A percentile compares a stretch with the other conserved stretches of the same genome.
These are phyloP conservation scores for Salpingus planirostris DNA, from an alignment of 2,888 invertebrate genomes.

Conservation along the genomic window DNA sequence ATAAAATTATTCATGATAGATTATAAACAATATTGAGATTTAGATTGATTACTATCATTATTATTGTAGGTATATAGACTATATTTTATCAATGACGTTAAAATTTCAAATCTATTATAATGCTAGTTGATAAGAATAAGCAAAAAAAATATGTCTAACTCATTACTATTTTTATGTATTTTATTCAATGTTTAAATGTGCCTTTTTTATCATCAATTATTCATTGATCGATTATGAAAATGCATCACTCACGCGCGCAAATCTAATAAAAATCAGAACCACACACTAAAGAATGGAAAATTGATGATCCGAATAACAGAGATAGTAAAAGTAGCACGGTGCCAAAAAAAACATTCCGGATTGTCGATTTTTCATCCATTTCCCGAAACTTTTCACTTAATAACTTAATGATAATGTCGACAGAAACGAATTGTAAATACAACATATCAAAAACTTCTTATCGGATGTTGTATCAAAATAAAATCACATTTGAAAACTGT, in stretches of 20 bases:
- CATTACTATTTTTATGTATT: slow-evolving; percentile 3
- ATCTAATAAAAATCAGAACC: slow-evolving; percentile 3
- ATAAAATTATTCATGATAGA: too few relatives aligned
- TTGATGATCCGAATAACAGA: too few relatives aligned
- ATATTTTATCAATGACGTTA: slow-evolving; percentile 3
- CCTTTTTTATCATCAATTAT: too few relatives aligned
- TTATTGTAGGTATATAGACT: background rate
- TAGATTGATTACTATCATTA: too few relatives aligned
- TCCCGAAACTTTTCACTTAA: slow-evolving; percentile 3
- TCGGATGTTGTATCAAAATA: slow-evolving; percentile 14
- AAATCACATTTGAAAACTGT: too few relatives aligned
- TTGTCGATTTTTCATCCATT: slow-evolving; percentile 3
- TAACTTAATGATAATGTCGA: slow-evolving; percentile 1
- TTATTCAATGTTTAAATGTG: slow-evolving; percentile 14
- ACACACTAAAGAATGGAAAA: slow-evolving; percentile 3
- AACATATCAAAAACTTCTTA: slow-evolving; percentile 15
- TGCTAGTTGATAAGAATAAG: background rate
- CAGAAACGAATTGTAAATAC: slow-evolving; percentile 15
- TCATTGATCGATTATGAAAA: too few relatives aligned
- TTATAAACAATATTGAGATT: too few relatives aligned
- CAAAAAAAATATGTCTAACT: too few relatives aligned
- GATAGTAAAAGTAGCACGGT: too few relatives aligned
- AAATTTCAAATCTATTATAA: background rate
- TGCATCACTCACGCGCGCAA: slow-evolving; percentile 7
- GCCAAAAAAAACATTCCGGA: too few relatives aligned